A percentile compares a stretch with the other conserved stretches of the same genome.
Evolutionary conservation across 2,113 vertebrate genomes (phyloP).

Genomic region (Stegastes partitus): DNA sequence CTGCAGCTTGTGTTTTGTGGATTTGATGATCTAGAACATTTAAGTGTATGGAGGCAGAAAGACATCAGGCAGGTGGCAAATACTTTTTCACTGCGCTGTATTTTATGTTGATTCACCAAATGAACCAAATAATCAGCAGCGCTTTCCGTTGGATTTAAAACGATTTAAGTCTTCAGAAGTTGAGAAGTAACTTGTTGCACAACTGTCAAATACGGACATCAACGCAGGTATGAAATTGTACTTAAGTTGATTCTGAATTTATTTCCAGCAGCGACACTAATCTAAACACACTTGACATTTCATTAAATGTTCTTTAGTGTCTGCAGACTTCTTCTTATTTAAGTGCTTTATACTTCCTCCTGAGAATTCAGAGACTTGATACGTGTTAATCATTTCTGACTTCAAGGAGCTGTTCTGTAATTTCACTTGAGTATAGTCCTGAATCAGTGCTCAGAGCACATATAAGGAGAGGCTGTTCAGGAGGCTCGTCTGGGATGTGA

Average conservation of each 20-base stretch:
- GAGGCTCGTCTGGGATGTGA: constrained; percentile 3
- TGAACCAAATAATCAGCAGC: no score
- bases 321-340: constrained; percentile 15
- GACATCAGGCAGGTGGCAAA: no score
- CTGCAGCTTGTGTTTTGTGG: no score
- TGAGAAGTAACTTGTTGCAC: no score
- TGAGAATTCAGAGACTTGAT: constrained; percentile 25
- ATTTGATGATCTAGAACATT: no score
- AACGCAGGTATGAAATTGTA: neutral
- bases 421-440: constrained; percentile 4
- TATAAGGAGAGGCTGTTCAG: neutral
- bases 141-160: no score
- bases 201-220: no score
- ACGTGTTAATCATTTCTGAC: constrained; percentile 31
- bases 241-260: constrained; percentile 11
- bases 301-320: neutral
- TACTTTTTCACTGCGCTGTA: no score
- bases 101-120: no score
- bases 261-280: neutral
- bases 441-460: constrained; percentile 36
- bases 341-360: neutral
- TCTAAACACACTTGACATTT: constrained; percentile 35
- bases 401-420: constrained; percentile 22
- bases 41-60: no score
- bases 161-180: no score